Base-by-base conservation (phyloP, 2,113 vertebrate species). In the Lathamus discolor region DNA sequence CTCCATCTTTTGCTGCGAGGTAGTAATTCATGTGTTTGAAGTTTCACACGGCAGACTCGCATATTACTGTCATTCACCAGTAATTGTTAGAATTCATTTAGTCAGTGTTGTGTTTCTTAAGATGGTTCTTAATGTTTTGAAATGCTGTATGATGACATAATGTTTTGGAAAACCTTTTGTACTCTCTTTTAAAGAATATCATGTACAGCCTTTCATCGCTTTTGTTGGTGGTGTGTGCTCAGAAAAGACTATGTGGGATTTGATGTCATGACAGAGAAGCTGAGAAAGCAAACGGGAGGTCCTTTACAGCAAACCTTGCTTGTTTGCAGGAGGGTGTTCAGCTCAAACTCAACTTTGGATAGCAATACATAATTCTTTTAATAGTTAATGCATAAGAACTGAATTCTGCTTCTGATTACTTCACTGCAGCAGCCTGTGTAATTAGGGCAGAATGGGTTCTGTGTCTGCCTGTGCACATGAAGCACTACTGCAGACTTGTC, bases 1-100 rank as follows among this genome's bases (percentile, higher is more conserved):
- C 83, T 93, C 51, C 77, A 48, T 75, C 86, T 94, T 94, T 66
- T 79, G 64, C 62, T 89, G 70, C 81, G 79, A 66, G 86, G 13
- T 86, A 66, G 81, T 85, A 82, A 62, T 86, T 86, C 62, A 5
- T 62, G 86, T 76, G 80, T 83, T 75, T 81, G 91, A 64, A 72
- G 80, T 73, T 78, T 28, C 77, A 13, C 78, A 14, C 52, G 9
- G 4, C 81, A 66, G 67, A 2, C 64, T 92, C 80, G 64, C 7
- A 0, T 35, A 16, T 83, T 86, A 27, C 86, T 17, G 17, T 92
- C 92, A 31, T n/a, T 91, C 90, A 61, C 68, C 4, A 12, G 68
- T 44, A 61, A 64, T 76, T 9, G 7, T 69, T 64, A 20, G 92
- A 54, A 37, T 55, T 96, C 22, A 1, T 78, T 88, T 81, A 61